These are phyloP conservation scores for Sarotherodon lohbergeri DNA, from an alignment of 2,113 vertebrate genomes.

Conservation along the genomic window DNA sequence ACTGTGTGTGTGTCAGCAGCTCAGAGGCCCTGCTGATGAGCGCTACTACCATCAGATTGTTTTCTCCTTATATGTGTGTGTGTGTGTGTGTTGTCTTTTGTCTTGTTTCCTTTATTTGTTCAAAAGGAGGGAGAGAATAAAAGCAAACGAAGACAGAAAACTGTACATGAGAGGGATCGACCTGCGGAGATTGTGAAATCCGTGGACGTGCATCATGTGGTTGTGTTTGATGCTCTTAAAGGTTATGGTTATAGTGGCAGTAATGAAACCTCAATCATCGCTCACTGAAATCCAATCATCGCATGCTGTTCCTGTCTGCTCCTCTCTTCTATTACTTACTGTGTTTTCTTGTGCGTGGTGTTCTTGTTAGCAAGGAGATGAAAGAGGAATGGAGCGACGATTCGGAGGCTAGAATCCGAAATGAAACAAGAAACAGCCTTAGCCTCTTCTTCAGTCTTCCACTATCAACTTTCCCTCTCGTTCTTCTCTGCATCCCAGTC, in stretches of 20 bases:
- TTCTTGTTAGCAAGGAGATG: not conserved
- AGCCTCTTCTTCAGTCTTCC: not conserved
- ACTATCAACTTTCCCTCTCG: not conserved
- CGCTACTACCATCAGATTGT: constrained; percentile 1
- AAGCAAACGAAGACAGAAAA: not conserved
- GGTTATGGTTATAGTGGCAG: not conserved
- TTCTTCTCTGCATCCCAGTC: not conserved
- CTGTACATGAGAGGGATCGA: not conserved
- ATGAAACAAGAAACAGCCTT: not conserved
- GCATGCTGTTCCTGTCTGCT: not conserved
- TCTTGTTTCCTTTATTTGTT: not conserved
- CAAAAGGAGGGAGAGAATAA: not conserved
- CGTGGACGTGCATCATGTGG: not conserved
- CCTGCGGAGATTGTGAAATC: not conserved
- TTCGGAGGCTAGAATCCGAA: not conserved
- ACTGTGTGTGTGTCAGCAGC: not conserved
- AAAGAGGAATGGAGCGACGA: not conserved
- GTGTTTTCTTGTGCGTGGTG: not conserved
- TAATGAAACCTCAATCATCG: not conserved
- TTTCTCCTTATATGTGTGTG: not conserved
- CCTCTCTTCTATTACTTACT: not conserved
- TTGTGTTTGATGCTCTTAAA: not conserved
- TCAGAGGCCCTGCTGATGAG: constrained; percentile 24
- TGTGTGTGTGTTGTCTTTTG: not conserved
- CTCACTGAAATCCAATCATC: not conserved